Evolutionary conservation across 2,797 vertebrate genomes (phyloP).

Genomic region (Pantherophis alleghaniensis): DNA sequence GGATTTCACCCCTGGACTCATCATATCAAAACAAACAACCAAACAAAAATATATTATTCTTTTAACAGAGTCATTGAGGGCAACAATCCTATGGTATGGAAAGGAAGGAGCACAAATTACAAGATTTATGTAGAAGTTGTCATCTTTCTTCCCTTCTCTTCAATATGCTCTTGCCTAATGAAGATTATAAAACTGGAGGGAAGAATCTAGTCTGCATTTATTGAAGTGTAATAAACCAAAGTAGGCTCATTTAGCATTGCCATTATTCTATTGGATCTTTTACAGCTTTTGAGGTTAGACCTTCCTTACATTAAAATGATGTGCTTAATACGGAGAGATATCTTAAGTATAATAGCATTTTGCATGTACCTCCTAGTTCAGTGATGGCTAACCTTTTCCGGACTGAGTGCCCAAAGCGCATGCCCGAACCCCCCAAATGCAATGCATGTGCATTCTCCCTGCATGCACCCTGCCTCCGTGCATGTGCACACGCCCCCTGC

Average conservation of each 20-base stretch:
- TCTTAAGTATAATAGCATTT: background rate
- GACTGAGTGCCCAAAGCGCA: too few relatives aligned
- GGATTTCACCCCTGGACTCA: too few relatives aligned
- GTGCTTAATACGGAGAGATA: background rate
- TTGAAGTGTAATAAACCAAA: background rate
- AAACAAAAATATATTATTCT: background rate
- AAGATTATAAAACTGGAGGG: background rate
- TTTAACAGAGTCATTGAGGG: background rate
- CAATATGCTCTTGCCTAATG: background rate
- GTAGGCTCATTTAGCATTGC: background rate
- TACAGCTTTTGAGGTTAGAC: background rate
- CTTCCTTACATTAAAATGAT: background rate
- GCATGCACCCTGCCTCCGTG: too few relatives aligned
- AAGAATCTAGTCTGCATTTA: background rate
- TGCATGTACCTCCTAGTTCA: background rate
- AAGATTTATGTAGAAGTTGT: background rate
- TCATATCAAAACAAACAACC: background rate
- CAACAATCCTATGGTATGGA: background rate
- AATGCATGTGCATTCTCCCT: too few relatives aligned
- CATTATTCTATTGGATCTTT: background rate
- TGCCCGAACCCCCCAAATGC: too few relatives aligned
- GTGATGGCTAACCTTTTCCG: too few relatives aligned
- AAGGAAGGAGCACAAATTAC: background rate
- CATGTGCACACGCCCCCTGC: too few relatives aligned
- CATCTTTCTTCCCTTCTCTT: background rate